Evolutionary conservation across 2,113 vertebrate genomes (phyloP), one percentile per base, ranked within the genome.

Genomic region (Oryzias javanicus): DNA sequence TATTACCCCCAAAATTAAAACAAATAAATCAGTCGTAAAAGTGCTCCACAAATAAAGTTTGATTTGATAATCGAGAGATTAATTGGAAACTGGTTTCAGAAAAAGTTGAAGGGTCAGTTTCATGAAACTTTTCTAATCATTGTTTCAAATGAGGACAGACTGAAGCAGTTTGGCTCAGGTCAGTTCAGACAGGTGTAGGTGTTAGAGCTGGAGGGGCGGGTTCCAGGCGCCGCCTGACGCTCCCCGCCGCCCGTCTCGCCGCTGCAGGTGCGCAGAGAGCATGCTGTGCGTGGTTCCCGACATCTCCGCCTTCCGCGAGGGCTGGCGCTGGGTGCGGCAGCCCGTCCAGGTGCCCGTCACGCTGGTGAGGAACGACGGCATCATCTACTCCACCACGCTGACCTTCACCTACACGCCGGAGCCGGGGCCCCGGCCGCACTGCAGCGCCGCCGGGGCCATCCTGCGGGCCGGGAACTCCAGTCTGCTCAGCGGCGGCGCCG

Each of bases 361-460:
- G 80, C 93, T 99, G 93, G 97, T 99, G 76, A 91, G 97, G 63
- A 97, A 95, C 4, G 97, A 99, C 78, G 97, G 97, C 80, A 95
- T 99, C 70, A 99, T 99, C 91, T 99, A 98, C 88, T 98, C 97
- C 89, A 99, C 97, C 90, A 97, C 95, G 78, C 95, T 99, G 92
- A 99, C 96, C 80, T 99, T 99, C 71, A 99, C 97, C 12, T 99
- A 99, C 92, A 99, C 97, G 1, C 97, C 97, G 2, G 97, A 98
- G 82, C 97, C 97, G 0, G 97, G 97, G 56, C 97, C 97, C 0
- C 90, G 97, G 65, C 96, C 97, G 1, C 97, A 99, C 84, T 99
- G 97, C 94, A 97, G 93, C 17, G 97, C 96, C 3, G 97, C 97
- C 1, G 97, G 96, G 49, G 97, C 97, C 70, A 99, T 99, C 89